Base-by-base conservation (phyloP, 2,113 vertebrate genomes). In the Microcebus griseorufus region DNA sequence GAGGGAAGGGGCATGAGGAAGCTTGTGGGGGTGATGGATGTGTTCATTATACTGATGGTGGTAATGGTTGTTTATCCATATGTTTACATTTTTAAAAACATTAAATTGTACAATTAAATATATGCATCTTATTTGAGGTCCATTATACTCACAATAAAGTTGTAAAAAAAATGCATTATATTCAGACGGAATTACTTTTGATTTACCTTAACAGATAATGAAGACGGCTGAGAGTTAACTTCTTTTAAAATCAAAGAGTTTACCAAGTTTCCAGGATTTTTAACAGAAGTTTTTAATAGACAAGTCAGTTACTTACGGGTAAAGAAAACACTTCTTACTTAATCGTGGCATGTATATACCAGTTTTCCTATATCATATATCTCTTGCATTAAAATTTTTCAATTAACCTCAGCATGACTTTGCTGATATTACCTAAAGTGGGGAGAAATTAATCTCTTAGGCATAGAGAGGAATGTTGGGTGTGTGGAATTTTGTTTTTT, bases 361-460 rank as follows among this genome's bases (percentile, higher is more conserved):
- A 32, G 48, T 51, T 90, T 94, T 80, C 17, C 51, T 25, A 37
- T 90, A 76, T 62, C 76, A n/a, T 37, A 22, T 51, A 79, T 93
- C 17, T 32, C 37, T 83, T 94, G 45, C 29, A 76, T 81, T 87
- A 91, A 51, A 81, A 60, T 65, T 92, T 95, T 95, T 85, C 37
- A 4, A 93, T 78, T 94, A 96, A 85, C 90, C 18, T 58, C 32
- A 94, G 86, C 82, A 93, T 83, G 48, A 91, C 48, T 93, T 95
- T 17, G 4, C 72, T 87, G 48, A 67, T 82, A 90, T 58, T 6
- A 92, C 9, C 39, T 45, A 58, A 81, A 81, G 22, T 84, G 10
- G 67, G 94, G 23, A 95, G 78, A 91, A 60, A 88, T 73, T 95
- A 96, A 95, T 97, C 85, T 93, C 81, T 70, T 73, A 83, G 73